Base-by-base conservation (phyloP, 1,140 invertebrate genomes). In the Manduca sexta region DNA sequence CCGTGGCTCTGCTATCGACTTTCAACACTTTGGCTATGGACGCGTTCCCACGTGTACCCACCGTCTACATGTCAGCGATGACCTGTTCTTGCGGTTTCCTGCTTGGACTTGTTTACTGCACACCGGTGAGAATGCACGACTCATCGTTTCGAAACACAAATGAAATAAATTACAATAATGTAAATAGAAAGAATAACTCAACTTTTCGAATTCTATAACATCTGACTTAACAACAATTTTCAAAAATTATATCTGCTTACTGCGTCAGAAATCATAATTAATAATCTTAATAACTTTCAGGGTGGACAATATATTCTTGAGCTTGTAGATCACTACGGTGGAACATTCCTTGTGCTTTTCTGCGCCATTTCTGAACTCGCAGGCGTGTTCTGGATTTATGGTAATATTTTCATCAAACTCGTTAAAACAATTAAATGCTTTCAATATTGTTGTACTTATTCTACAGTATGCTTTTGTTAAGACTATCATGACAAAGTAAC, bases 11-110 rank as follows among this genome's bases (percentile, higher is more conserved):
- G 57, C 88, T 90, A 1, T 90, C 89, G 11, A 88, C 88, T 34
- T 80, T 93, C 17, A 90, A 93, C 44, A 92, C 92, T 0, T 87
- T 92, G 0, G 82, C 95, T 40, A 84, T 89, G 46, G 94, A 95
- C 69, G 86, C 90, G 21, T 94, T 93, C 66, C 92, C 93, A 0
- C 21, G 21, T 3, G 21, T 26, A 5, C 21, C 21, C 8, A 26
- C 21, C 4, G 21, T 26, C 4, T 26, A 26, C 21, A 26, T 26
- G 21, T 26, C 21, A 26, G 59, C 88, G n/a, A 64, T 83, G 7
- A 88, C 89, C 13, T 93, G 91, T 42, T 52, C 84, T 0, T 38
- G 86, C 1, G 92, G 92, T 49, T 94, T 94, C 64, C 59, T 85
- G 1, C 62, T 91, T 51, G 93, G 93, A 2, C 83, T 93, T 1